Percentiles rank a stretch among this genome's conserved stretches.
phyloP scores from a whole-genome alignment of 2,888 invertebrate species.

The Pyralis farinalis region DNA sequence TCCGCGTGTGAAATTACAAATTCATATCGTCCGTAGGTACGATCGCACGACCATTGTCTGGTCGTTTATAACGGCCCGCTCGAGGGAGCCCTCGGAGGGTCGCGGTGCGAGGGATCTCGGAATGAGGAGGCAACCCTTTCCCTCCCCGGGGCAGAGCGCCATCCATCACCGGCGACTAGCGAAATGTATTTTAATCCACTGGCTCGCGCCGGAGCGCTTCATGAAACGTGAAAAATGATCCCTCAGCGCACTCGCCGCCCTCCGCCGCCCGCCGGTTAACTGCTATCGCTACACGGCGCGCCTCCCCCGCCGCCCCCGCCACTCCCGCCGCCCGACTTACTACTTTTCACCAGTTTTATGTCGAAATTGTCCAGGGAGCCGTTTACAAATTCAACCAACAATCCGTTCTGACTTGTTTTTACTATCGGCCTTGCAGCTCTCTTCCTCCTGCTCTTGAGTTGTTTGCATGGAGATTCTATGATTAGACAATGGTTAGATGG shows the following conservation, averaged over 20 bases:
- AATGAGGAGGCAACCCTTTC: constrained; percentile 58
- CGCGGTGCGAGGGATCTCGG: constrained; percentile 13
- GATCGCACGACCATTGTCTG: constrained; percentile 34
- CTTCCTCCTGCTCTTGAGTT: too few relatives aligned
- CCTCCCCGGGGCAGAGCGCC: constrained; percentile 33
- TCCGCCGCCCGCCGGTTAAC: constrained; percentile 16
- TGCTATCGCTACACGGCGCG: constrained; percentile 3
- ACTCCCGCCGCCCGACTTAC: not conserved
- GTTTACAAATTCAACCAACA: not conserved
- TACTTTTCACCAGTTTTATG: not conserved
- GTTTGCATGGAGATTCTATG: too few relatives aligned
- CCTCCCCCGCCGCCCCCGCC: constrained; percentile 4
- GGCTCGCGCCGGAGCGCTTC: constrained; percentile 64
- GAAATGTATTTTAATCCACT: constrained; percentile 81
- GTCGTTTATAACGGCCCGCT: constrained; percentile 32
- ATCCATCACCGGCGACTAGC: constrained; percentile 70
- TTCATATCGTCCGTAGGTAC: constrained; percentile 39
- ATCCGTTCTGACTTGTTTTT: too few relatives aligned
- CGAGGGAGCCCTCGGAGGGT: too few relatives aligned
- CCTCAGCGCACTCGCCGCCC: constrained; percentile 33
- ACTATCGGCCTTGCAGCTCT: too few relatives aligned
- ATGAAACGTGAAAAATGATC: constrained; percentile 81
- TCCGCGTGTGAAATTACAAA: constrained; percentile 37
- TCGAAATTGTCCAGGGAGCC: constrained; percentile 1
- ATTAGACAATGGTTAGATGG: too few relatives aligned